Evolutionary conservation across 2,113 vertebrate species (phyloP).

Genomic region (Daboia siamensis): DNA sequence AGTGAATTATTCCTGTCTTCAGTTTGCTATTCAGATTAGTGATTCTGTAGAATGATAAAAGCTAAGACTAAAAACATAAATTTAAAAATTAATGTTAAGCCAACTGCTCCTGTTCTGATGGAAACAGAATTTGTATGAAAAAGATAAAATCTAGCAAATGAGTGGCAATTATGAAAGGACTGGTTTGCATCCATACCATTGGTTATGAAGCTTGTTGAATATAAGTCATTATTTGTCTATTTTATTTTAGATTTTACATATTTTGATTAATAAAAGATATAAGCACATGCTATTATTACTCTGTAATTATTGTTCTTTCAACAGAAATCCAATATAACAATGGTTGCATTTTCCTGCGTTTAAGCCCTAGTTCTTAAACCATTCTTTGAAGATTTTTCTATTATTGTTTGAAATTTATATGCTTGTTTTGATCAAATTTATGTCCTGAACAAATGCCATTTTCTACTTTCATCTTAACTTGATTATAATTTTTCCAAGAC

Average conservation of each 20-base stretch:
- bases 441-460: background rate
- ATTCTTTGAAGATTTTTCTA: background rate
- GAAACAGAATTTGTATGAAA: background rate
- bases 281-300: background rate
- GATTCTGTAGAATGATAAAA: background rate
- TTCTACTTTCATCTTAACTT: background rate
- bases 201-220: background rate
- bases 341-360: background rate
- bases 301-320: slow-evolving; percentile 5
- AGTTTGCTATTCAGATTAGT: slow-evolving; percentile 2
- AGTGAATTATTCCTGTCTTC: background rate
- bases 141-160: background rate
- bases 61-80: background rate
- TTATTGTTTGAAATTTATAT: background rate
- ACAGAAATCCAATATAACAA: background rate
- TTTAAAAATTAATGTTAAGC: background rate
- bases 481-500: background rate
- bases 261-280: slow-evolving; percentile 46
- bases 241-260: slow-evolving; percentile 41
- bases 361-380: background rate
- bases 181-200: background rate
- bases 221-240: accelerated
- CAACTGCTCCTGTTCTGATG: background rate
- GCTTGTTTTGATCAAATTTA: background rate
- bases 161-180: background rate